A percentile compares a stretch with the other conserved stretches of the same genome.
phyloP scores from a whole-genome alignment of 2,797 vertebrate genomes.

The Epinephelus malabaricus region DNA sequence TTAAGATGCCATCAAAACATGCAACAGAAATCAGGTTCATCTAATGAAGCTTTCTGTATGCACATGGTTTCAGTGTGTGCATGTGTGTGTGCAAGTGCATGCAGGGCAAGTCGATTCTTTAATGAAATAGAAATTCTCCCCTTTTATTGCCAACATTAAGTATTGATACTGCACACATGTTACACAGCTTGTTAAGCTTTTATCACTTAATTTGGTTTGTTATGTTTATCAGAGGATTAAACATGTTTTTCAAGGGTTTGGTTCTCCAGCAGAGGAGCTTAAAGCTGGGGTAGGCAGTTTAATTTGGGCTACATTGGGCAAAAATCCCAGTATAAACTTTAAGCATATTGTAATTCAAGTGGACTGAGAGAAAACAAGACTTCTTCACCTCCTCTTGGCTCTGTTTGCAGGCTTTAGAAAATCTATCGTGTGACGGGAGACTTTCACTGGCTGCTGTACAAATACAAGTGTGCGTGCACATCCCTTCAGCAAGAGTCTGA shows the following conservation, averaged over 20 bases:
- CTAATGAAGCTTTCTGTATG: constrained; percentile 4
- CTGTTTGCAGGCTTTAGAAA: no score
- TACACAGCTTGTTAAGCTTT: constrained; percentile 30
- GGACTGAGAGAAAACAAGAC: no score
- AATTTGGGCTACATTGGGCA: no score
- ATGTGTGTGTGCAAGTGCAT: not conserved
- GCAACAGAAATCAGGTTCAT: constrained; percentile 34
- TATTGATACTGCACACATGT: constrained; percentile 20
- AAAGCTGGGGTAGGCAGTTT: constrained; percentile 2
- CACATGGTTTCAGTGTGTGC: not conserved
- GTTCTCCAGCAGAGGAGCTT: constrained; percentile 36
- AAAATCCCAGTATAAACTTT: no score
- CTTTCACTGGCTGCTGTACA: no score
- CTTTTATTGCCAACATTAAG: not conserved
- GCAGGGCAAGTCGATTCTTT: not conserved
- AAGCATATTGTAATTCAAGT: no score
- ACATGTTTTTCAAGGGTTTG: constrained; percentile 42
- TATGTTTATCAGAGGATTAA: constrained; percentile 55
- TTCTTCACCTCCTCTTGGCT: no score
- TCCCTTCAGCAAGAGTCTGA: no score
- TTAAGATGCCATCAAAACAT: constrained; percentile 27
- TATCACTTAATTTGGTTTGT: constrained; percentile 49
- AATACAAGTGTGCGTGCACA: no score
- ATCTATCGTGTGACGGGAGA: no score
- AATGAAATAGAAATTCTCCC: constrained; percentile 5